Conservation (phyloP, 2,888 invertebrate species). For the Oxycera nigricornis region DNA sequence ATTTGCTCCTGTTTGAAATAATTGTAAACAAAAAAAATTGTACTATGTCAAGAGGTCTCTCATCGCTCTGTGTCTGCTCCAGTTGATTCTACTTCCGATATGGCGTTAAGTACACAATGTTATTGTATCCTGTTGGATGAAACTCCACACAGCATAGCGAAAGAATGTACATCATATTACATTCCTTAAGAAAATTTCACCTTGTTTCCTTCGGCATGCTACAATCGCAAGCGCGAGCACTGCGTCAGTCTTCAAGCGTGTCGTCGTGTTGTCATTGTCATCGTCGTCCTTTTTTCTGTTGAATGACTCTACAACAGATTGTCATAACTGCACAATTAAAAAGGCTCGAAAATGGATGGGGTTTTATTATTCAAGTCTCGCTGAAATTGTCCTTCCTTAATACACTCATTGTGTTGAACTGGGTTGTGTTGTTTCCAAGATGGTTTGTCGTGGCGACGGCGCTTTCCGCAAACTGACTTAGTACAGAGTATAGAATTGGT, state of each 20-base stretch:
- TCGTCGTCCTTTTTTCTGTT: slow-evolving; percentile 13
- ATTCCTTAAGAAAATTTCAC: slow-evolving; percentile 26
- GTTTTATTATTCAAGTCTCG: slow-evolving; percentile 31
- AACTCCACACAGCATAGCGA: neutral
- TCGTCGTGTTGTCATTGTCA: slow-evolving; percentile 11
- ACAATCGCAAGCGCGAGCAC: neutral
- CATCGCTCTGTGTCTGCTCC: too few species aligned
- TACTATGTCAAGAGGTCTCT: too few species aligned
- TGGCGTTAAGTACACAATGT: neutral
- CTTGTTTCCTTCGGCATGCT: neutral
- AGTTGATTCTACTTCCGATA: too few species aligned
- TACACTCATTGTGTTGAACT: slow-evolving; percentile 34
- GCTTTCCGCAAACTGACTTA: too few species aligned
- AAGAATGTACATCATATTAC: neutral
- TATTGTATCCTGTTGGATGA: neutral
- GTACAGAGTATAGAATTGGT: neutral
- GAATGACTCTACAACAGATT: slow-evolving; percentile 38
- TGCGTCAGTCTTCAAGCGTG: slow-evolving; percentile 2
- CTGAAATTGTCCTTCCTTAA: slow-evolving; percentile 32
- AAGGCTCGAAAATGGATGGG: slow-evolving; percentile 38
- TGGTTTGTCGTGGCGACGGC: too few species aligned
- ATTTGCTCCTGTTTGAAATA: too few species aligned
- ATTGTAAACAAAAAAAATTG: too few species aligned
- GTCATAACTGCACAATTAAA: slow-evolving; percentile 42
- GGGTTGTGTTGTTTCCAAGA: neutral